Percentiles rank a stretch among this genome's conserved stretches.
These are phyloP conservation scores for Heterotis niloticus DNA, from an alignment of 2,113 vertebrate genomes.

Conservation along the genomic window DNA sequence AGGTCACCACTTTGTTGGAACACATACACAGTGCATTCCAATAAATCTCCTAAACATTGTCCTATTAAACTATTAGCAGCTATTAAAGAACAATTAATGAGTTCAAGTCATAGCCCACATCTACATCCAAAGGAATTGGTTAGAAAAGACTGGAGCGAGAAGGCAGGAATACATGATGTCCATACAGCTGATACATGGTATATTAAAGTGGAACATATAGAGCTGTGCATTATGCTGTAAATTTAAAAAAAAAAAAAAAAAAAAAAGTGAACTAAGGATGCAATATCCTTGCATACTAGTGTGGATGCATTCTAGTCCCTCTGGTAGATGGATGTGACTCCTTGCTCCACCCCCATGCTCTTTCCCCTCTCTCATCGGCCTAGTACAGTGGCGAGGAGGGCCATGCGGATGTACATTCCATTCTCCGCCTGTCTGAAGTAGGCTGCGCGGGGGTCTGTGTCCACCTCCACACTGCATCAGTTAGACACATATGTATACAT, in stretches of 20 bases:
- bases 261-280: not conserved
- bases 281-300: not conserved
- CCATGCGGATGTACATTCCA: constrained; percentile 95
- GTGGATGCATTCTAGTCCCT: not conserved
- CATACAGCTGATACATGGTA: too few relatives aligned
- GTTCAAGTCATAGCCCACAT: too few relatives aligned
- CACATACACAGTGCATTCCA: too few relatives aligned
- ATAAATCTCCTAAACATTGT: too few relatives aligned
- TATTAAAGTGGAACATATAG: too few relatives aligned
- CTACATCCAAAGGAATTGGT: too few relatives aligned
- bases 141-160: too few relatives aligned
- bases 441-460: constrained; percentile 86
- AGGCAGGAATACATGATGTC: too few relatives aligned
- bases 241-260: not conserved
- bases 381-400: constrained; percentile 84
- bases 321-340: not conserved
- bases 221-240: not conserved
- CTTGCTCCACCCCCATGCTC: not conserved
- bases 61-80: too few relatives aligned
- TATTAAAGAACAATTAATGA: too few relatives aligned
- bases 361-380: constrained; percentile 62
- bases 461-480: constrained; percentile 77
- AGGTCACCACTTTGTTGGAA: too few relatives aligned
- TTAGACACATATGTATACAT: not conserved
- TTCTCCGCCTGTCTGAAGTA: constrained; percentile 96